Evolutionary conservation across 2,113 vertebrate species (phyloP).

Genomic region (Ovis aries): ARS-UI_Ramb_v3.0 NC_056057.1:30032001-30032500

Average conservation of each 20-base stretch:
- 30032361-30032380: background rate
- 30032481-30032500: background rate
- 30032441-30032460: background rate
- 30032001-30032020: constrained; percentile 29
- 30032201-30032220: background rate
- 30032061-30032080: background rate
- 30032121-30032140: background rate
- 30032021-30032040: background rate
- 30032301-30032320: background rate
- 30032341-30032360: background rate
- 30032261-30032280: background rate
- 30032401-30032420: background rate
- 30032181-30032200: background rate
- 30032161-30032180: background rate
- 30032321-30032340: background rate
- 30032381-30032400: background rate
- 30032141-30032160: background rate
- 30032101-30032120: background rate
- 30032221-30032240: background rate
- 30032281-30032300: background rate
- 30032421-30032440: background rate
- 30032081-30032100: background rate
- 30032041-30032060: background rate
- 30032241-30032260: background rate
- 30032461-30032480: background rate